phyloP scores from a whole-genome alignment of 2,797 vertebrate species.

The Dallia pectoralis region DNA sequence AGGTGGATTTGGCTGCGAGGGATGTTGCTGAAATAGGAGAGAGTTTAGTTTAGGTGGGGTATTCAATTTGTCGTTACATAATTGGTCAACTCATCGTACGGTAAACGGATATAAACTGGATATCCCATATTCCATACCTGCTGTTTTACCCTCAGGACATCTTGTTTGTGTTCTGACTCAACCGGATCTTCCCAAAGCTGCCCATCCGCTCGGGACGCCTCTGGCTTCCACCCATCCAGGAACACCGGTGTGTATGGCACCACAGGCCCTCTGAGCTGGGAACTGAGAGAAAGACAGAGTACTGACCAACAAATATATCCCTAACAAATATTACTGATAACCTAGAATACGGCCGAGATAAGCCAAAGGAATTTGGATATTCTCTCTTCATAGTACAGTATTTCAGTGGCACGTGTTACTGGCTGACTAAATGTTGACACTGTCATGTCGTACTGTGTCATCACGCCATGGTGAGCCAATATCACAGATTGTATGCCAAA shows the following conservation, averaged over 20 bases:
- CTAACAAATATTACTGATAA: neutral
- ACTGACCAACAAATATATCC: neutral
- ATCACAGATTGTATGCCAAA: neutral
- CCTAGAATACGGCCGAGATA: neutral
- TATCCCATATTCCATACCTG: slow-evolving; percentile 34
- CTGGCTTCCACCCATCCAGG: slow-evolving; percentile 80
- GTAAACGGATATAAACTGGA: neutral
- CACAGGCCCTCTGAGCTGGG: slow-evolving; percentile 70
- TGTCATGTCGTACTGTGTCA: slow-evolving; percentile 8
- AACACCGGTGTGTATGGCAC: slow-evolving; percentile 78
- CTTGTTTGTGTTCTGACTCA: slow-evolving; percentile 83
- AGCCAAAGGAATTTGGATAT: neutral
- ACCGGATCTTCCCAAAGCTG: slow-evolving; percentile 84
- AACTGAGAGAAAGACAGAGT: slow-evolving; percentile 44
- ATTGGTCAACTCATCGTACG: too few species aligned
- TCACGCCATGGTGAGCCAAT: neutral
- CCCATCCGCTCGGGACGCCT: slow-evolving; percentile 63
- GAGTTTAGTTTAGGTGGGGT: neutral
- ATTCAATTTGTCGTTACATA: too few species aligned
- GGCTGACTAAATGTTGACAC: slow-evolving; percentile 2
- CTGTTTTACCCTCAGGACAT: slow-evolving; percentile 66
- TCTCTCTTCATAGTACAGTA: neutral
- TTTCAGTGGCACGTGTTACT: neutral
- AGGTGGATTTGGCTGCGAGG: neutral
- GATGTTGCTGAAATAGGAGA: slow-evolving; percentile 17